Conservation (phyloP, 2,888 invertebrate genomes). For the Cerastoderma edule region DNA sequence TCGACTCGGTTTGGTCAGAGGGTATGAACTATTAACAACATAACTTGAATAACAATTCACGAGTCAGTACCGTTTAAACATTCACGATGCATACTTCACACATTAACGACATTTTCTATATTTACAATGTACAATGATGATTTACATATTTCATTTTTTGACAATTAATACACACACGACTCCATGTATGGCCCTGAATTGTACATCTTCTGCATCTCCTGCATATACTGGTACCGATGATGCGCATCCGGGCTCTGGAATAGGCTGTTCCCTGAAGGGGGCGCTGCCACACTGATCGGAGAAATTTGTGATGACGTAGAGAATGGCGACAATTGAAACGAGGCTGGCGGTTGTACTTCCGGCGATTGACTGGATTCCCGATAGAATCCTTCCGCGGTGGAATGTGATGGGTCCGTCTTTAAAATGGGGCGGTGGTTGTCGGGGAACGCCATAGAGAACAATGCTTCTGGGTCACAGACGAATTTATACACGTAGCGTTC, state of each 20-base stretch:
- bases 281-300: constrained; percentile 60
- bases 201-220: constrained; percentile 78
- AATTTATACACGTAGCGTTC: constrained; percentile 98
- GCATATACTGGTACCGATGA: constrained; percentile 76
- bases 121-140: too few species aligned
- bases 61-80: too few species aligned
- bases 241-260: constrained; percentile 60
- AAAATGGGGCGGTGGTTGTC: constrained; percentile 79
- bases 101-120: too few species aligned
- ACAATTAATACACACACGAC: constrained; percentile 77
- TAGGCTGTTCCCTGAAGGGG: constrained; percentile 50
- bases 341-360: constrained; percentile 56
- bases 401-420: constrained; percentile 72
- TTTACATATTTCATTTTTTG: too few species aligned
- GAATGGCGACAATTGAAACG: constrained; percentile 59
- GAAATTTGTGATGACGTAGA: constrained; percentile 47
- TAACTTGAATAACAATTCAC: too few species aligned
- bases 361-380: constrained; percentile 64
- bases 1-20: too few species aligned
- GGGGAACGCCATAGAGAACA: constrained; percentile 83
- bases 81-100: too few species aligned
- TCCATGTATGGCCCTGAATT: constrained; percentile 77
- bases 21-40: too few species aligned
- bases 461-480: constrained; percentile 92
- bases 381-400: constrained; percentile 59